Base-by-base conservation (phyloP, 2,888 invertebrate species). In the Phyllotreta striolata region DNA sequence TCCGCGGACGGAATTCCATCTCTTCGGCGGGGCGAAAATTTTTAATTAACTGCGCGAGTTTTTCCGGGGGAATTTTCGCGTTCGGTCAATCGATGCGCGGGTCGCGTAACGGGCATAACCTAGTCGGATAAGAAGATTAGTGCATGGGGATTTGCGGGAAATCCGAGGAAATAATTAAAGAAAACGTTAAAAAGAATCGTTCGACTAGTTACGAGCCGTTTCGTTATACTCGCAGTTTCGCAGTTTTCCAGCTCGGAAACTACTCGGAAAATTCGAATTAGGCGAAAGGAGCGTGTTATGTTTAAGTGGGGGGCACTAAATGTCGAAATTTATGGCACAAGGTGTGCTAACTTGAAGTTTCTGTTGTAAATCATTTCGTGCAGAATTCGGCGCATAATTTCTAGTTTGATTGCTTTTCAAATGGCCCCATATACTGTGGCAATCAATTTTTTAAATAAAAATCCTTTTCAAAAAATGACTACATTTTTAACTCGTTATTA, bases 211-310 rank as follows among this genome's bases (percentile, higher is more conserved):
- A 6, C n/a, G n/a, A 6, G 34, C 35, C 4, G n/a, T 35, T 8
- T 35, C 38, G 6, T 47, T 39, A 1, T 38, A 10, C 35, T 39
- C 13, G 8, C 10, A 38, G 52, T 52, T 52, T 38, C 10, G 39
- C n/a, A 52, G 14, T 52, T 38, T 52, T 52, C 52, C 13, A 6
- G 49, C 38, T 13, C 39, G 52, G 38, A 52, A 52, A 52, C 52
- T 52, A 52, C 52, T 52, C 52, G 14, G 38, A 12, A 38, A 52
- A 52, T 39, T 52, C 52, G 52, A 52, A 52, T 52, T 52, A 52
- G 52, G 52, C 49, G 12, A 49, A 49, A 35, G 49, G 49, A 49
- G 37, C 49, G 35, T 49, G n/a, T 38, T 24, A 52, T 34, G 38
- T 37, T 52, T 38, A 52, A 38, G 52, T 52, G 38, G 38, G 39